A percentile compares a stretch with the other conserved stretches of the same genome.
Evolutionary conservation across 2,888 invertebrate genomes (phyloP).

Genomic region (Heteromurus nitidus): DNA sequence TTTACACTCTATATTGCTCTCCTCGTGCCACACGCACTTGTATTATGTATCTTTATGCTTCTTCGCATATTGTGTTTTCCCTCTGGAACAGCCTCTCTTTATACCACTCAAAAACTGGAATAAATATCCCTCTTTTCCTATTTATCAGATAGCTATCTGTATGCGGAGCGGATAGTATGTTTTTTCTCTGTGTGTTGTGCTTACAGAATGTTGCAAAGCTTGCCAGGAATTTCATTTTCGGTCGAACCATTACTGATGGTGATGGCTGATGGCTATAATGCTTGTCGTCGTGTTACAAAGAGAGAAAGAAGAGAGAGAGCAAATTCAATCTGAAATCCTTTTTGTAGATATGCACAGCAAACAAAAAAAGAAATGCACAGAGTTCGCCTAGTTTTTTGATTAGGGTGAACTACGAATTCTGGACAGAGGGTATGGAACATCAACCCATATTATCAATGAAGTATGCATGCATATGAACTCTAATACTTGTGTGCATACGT

Average conservation of each 20-base stretch:
- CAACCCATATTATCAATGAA: no score
- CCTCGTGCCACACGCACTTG: background rate
- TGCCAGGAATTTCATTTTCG: slow-evolving; percentile 43
- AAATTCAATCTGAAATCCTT: slow-evolving; percentile 19
- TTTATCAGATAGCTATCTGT: background rate
- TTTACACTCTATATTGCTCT: no score
- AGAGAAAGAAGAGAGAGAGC: background rate
- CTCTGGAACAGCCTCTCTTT: slow-evolving; percentile 14
- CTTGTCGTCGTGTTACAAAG: background rate
- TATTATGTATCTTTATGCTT: background rate
- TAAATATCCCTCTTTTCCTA: slow-evolving; percentile 4
- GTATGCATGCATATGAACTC: no score
- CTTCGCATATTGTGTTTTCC: slow-evolving; percentile 24
- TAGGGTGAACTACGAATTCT: background rate
- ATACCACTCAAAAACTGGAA: background rate
- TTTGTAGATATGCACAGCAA: background rate
- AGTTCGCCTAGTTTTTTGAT: background rate
- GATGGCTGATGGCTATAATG: background rate
- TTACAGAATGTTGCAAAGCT: background rate
- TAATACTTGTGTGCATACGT: no score
- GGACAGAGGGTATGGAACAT: background rate
- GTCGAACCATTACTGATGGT: background rate
- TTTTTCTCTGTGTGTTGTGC: background rate
- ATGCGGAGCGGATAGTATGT: background rate
- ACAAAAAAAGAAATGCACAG: background rate